Percentiles rank a stretch among this genome's conserved stretches.
These are phyloP conservation scores for Oreochromis mossambicus DNA, from an alignment of 2,797 vertebrate species.

Conservation along the genomic window DNA sequence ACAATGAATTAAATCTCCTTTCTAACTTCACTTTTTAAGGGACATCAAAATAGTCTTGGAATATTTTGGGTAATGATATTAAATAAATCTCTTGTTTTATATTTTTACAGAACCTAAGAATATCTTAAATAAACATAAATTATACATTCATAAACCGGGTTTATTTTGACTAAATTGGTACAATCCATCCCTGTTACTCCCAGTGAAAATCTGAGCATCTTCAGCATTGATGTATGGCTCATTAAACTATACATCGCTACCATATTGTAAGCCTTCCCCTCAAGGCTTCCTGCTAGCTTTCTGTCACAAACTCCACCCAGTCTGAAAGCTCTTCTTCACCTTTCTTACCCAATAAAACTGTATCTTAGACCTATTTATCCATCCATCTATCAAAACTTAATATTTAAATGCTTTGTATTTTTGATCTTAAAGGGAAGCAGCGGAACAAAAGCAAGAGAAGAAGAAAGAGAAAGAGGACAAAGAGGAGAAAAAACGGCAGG, in stretches of 20 bases:
- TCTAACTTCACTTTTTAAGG: neutral
- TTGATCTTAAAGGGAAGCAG: constrained; percentile 40
- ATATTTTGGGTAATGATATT: neutral
- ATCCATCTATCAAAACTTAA: neutral
- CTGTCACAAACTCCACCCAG: neutral
- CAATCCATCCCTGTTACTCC: neutral
- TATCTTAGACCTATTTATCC: neutral
- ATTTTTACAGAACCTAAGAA: neutral
- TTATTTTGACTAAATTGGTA: neutral
- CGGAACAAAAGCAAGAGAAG: constrained; percentile 75
- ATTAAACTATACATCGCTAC: neutral
- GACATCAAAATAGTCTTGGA: neutral
- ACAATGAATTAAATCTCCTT: neutral
- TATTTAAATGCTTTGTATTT: neutral
- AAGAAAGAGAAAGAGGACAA: constrained; percentile 83
- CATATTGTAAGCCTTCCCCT: neutral
- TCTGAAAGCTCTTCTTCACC: neutral
- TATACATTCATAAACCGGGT: neutral
- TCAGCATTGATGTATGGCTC: neutral
- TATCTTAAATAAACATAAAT: neutral
- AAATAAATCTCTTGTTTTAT: neutral
- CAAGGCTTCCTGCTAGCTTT: neutral
- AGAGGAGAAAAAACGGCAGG: constrained; percentile 82
- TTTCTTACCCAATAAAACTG: neutral
- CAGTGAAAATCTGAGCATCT: neutral